Percentiles rank a stretch among this genome's conserved stretches.
Conservation (phyloP, 2,888 invertebrate species). For the Augiades crinisus region DNA sequence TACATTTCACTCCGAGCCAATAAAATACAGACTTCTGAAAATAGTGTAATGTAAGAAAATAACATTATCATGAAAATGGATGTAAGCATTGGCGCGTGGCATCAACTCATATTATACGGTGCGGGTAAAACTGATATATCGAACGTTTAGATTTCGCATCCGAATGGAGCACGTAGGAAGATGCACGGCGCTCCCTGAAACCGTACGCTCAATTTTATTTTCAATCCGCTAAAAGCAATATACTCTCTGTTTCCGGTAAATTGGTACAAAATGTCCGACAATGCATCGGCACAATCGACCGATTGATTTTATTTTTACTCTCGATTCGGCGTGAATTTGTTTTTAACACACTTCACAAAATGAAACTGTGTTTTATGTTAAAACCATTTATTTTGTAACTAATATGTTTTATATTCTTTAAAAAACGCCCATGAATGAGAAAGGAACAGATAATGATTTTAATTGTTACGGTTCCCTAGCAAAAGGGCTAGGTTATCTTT, state of each 20-base stretch:
- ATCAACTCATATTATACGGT: slow-evolving; percentile 14
- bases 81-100: neutral
- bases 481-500: no score
- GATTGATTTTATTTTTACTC: slow-evolving; percentile 12
- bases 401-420: no score
- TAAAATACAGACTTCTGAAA: no score
- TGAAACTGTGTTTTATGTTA: no score
- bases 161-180: slow-evolving; percentile 26
- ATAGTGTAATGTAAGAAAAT: no score
- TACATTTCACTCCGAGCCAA: no score
- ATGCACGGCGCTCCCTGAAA: slow-evolving; percentile 29
- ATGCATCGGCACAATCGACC: slow-evolving; percentile 6
- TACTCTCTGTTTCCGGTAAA: slow-evolving; percentile 17
- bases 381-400: no score
- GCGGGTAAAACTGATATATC: slow-evolving; percentile 11
- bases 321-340: neutral
- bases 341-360: neutral
- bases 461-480: no score
- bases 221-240: slow-evolving; percentile 40
- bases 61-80: neutral
- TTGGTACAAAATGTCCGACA: slow-evolving; percentile 19
- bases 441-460: no score
- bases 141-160: slow-evolving; percentile 24
- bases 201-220: slow-evolving; percentile 31
- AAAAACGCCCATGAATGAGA: no score